A percentile compares a stretch with the other conserved stretches of the same genome.
phyloP scores from a whole-genome alignment of 2,888 invertebrate species.

The Crioceris asparagi region DNA sequence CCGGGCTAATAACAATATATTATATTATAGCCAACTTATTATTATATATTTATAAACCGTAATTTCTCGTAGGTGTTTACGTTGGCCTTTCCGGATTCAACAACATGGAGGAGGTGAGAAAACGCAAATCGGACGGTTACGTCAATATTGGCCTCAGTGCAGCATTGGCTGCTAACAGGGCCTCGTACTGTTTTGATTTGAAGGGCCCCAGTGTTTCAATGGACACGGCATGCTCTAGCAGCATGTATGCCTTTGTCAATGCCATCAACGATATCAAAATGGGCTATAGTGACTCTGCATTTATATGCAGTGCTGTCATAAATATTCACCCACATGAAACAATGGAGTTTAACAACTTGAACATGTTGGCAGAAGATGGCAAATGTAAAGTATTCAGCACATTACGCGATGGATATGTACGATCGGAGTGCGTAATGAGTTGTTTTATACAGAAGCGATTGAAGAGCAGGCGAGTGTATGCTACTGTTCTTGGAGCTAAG shows the following conservation, averaged over 20 bases:
- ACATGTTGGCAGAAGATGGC: constrained; percentile 73
- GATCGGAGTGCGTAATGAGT: constrained; percentile 65
- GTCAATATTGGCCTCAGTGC: constrained; percentile 45
- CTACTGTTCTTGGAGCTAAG: background rate
- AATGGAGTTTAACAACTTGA: constrained; percentile 71
- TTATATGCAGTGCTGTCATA: constrained; percentile 78
- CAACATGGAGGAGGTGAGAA: constrained; percentile 5
- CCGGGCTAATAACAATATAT: too few relatives aligned
- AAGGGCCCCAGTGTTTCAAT: constrained; percentile 80
- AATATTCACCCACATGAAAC: constrained; percentile 81
- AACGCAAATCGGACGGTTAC: constrained; percentile 7
- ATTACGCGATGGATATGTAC: constrained; percentile 66
- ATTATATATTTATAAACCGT: too few relatives aligned
- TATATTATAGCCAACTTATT: too few relatives aligned
- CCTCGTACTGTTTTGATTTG: constrained; percentile 80
- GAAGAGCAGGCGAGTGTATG: constrained; percentile 29
- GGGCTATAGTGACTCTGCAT: constrained; percentile 77
- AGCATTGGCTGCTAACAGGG: constrained; percentile 67
- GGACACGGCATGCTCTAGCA: constrained; percentile 90
- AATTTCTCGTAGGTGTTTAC: constrained; percentile 2
- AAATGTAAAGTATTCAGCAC: constrained; percentile 76
- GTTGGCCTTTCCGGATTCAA: constrained; percentile 13
- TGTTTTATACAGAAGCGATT: constrained; percentile 57
- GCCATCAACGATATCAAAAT: constrained; percentile 64
- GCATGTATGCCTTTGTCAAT: constrained; percentile 73